Evolutionary conservation across 2,797 vertebrate species (phyloP), one percentile per base, ranked within the genome.

Genomic region (Zenarchopterus dispar): DNA sequence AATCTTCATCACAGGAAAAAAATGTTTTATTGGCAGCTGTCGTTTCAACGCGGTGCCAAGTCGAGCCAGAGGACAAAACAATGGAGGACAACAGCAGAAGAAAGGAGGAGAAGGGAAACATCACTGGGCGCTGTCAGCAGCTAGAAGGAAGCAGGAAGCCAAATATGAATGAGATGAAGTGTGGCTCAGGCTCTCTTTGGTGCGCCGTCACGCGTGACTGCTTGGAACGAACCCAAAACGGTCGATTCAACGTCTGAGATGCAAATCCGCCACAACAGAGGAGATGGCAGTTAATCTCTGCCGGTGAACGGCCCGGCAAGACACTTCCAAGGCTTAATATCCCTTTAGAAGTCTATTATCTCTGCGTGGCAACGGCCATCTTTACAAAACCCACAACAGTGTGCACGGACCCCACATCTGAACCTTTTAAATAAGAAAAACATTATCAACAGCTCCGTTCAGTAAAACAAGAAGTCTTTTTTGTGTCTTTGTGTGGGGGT

Each of bases 261-360:
- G 93, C 93, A 95, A 95, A 96, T 96, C 95, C 92, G 55, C 65
- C 88, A 87, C 93, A 93, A 91, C 89, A 93, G 92, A 81, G 86
- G 91, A 89, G 93, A 94, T 55, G 91, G 93, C 87, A 88, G 93
- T 92, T 77, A 94, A 95, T 95, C 91, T 93, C 91, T 92, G 93
- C 89, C 92, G 87, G 85, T 91, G 93, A 95, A 94, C 92, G 94
- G 93, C 93, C 92, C 24, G 43, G 61, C 91, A 89, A 77, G 91
- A 93, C 93, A 94, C 93, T 94, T 94, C 93, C 90, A 92, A 94
- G 93, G 90, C 89, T 93, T 93, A 94, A 94, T 94, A 78, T 93
- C 67, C 92, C 92, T 89, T 94, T 82, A 91, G 94, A 96, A 94
- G 93, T 92, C 92, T 87, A 93, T 95, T 96, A 96, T 96, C 95